Base-by-base conservation (phyloP, 2,113 vertebrate genomes). In the Nothobranchius furzeri region DNA sequence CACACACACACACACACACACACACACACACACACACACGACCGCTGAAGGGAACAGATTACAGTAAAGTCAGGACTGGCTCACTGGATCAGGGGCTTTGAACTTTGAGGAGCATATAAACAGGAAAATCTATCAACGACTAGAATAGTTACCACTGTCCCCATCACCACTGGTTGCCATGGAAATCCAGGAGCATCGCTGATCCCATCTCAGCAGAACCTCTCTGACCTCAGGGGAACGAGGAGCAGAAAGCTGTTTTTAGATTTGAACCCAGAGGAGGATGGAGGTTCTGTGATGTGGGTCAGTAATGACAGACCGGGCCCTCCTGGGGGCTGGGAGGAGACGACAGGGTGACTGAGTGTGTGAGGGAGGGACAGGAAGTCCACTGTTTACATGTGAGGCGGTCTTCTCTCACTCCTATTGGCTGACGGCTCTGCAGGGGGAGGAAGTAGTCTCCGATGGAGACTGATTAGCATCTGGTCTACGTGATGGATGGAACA, bases 371-470 rank as follows among this genome's bases (percentile, higher is more conserved):
- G 40, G 57, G 50, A 73, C 81, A 87, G 89, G 87, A 88, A 85
- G 60, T 61, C 0, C 60, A 51, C 8, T 88, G 87, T 89, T 87
- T 88, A 87, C 68, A 85, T 56, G 12, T 49, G 69, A 65, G 68
- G 60, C 77, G 72, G 73, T 81, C 82, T 78, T 63, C 65, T 58
- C 52, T 11, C 59, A 3, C 5, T 49, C 47, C 60, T 37, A 87
- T 85, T 86, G 78, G 83, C 73, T 54, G 37, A 52, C 15, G n/a
- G 6, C 40, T 30, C 20, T 17, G 53, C 68, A 47, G 56, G 58
- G 73, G 68, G 60, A 88, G 88, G 84, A 89, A 89, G 85, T 83
- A 70, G 64, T 84, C 58, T 75, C 69, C 79, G 68, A 82, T 80
- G 73, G 70, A 70, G 7, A 65, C 58, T 17, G 86, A 90, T 90